Evolutionary conservation across 2,113 vertebrate genomes (phyloP), one percentile per base, ranked within the genome.

Genomic region (Muntiacus reevesi): DNA sequence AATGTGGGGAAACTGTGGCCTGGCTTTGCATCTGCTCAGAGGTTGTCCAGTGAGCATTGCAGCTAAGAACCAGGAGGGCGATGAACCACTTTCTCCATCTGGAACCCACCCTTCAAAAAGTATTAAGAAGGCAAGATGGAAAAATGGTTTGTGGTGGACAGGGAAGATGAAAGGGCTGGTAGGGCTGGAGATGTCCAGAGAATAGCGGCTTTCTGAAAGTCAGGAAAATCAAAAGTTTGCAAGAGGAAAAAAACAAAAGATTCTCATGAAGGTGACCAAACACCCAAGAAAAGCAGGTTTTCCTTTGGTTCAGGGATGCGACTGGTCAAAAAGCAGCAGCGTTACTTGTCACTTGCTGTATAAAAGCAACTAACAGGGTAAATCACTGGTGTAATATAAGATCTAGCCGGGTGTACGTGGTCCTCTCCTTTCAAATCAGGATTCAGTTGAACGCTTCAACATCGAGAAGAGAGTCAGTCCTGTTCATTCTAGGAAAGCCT

Each of bases 371-470:
- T 64, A 57, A 13, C 16, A 67, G 67, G 27, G 12, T 50, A 19
- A 55, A 33, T 60, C 28, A 17, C 2, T 25, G n/a, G 15, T 36
- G 12, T 4, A 21, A 50, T 3, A 6, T 6, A 47, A 50, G 45
- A 62, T 33, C 33, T 1, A 1, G 33, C 10, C 0, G 0, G 2
- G 6, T 3, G 13, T 19, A 3, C 0, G 2, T 5, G 0, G 30
- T 15, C 40, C 40, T 19, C 76, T 50, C 10, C 23, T 79, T 55
- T 14, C 12, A 25, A 36, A 57, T n/a, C 7, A 2, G 19, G 33
- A 59, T 19, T 50, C 47, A 50, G 43, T 30, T 19, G 1, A 1
- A 25, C 16, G 9, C 45, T 47, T 14, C 36, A 25, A 28, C 54
- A 25, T 40, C 59, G 33, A 62, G 4, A 83, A 50, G 23, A 76